Evolutionary conservation across 2,888 invertebrate species (phyloP).

Genomic region (Malacosoma neustria): DNA sequence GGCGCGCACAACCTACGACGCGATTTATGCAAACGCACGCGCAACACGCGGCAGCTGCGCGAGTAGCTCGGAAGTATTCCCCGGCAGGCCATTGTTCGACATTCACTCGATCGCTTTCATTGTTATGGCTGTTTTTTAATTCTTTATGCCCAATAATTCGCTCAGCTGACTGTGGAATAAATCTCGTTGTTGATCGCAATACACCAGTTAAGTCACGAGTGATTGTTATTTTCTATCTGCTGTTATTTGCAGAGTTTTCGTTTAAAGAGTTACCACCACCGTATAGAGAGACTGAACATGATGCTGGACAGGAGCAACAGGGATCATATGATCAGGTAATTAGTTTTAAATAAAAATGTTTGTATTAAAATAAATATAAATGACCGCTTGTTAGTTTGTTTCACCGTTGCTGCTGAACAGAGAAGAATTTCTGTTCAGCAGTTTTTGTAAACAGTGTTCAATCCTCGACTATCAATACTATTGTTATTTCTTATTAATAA

Average conservation of each 20-base stretch:
- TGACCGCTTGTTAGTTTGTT: too few species aligned
- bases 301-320: conserved; percentile 20
- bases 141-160: conserved; percentile 44
- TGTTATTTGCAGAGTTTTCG: conserved; percentile 47
- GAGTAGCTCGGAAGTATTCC: conserved; percentile 28
- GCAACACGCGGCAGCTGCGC: conserved; percentile 12
- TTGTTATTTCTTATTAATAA: too few species aligned
- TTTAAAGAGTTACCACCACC: conserved; percentile 60
- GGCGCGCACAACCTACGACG: conserved; percentile 20
- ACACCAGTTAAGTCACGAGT: conserved; percentile 29
- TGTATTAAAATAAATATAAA: too few species aligned
- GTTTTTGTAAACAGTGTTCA: too few species aligned
- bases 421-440: too few species aligned
- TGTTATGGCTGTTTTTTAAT: conserved; percentile 30
- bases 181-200: conserved; percentile 32
- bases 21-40: conserved; percentile 5
- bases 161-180: conserved; percentile 40
- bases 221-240: conserved; percentile 34
- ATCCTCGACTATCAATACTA: too few species aligned
- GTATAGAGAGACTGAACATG: conserved; percentile 46
- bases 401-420: too few species aligned
- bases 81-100: conserved; percentile 35
- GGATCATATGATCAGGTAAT: conserved; percentile 32
- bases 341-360: too few species aligned
- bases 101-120: conserved; percentile 31